Percentiles rank a stretch among this genome's conserved stretches.
Conservation (phyloP, 2,888 invertebrate genomes). For the Standfussiana lucernea region DNA sequence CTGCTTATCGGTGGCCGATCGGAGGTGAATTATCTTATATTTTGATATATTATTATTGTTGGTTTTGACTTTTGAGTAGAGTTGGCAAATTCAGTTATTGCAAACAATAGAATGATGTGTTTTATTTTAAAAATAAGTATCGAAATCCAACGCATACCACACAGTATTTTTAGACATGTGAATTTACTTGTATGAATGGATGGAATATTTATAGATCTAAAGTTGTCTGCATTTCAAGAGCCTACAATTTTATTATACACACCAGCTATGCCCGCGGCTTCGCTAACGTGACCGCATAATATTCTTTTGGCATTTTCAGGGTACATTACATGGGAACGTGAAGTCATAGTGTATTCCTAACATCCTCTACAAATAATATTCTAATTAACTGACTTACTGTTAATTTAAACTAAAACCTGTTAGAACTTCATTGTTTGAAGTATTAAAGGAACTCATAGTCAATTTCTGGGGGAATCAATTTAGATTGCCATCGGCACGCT, state of each 20-base stretch:
- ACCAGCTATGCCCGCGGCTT: too few species aligned
- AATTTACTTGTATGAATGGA: not conserved
- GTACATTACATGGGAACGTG: too few species aligned
- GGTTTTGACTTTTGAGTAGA: slow-evolving; percentile 37
- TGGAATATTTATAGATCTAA: not conserved
- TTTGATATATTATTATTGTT: slow-evolving; percentile 67
- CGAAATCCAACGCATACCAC: not conserved
- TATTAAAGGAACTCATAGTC: too few species aligned
- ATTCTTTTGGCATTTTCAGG: too few species aligned
- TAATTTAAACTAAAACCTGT: too few species aligned
- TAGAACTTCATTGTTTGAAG: too few species aligned
- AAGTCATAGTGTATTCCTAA: too few species aligned
- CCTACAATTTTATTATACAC: not conserved
- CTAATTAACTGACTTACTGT: too few species aligned
- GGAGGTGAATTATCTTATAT: slow-evolving; percentile 49
- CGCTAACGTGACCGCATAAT: too few species aligned
- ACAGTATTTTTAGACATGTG: not conserved
- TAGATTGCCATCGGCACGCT: too few species aligned
- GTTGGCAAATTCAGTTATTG: slow-evolving; percentile 38
- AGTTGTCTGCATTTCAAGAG: not conserved
- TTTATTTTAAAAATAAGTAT: not conserved
- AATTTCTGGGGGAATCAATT: too few species aligned
- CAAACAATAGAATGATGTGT: not conserved
- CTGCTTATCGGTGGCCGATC: slow-evolving; percentile 50
- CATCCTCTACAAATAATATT: too few species aligned